phyloP scores from a whole-genome alignment of 1,140 invertebrate species.

The Drosophila pseudoananassae region DNA sequence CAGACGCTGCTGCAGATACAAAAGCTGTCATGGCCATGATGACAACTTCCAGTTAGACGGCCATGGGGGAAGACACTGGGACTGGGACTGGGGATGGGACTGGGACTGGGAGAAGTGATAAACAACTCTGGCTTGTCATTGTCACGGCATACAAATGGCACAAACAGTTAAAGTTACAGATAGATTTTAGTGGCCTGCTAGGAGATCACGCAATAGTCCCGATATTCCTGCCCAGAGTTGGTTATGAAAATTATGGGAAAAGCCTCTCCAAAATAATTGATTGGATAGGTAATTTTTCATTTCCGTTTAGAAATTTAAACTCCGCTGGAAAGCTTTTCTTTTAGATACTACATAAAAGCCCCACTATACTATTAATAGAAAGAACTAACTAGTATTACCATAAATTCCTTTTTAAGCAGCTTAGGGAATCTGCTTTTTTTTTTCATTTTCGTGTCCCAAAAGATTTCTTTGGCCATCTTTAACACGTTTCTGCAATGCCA shows the following conservation, averaged over 20 bases:
- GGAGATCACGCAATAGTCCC: conserved; percentile 43
- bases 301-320: no score
- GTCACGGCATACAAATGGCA: conserved; percentile 66
- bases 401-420: not conserved
- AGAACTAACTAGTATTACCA: not conserved
- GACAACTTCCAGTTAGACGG: conserved; percentile 66
- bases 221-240: conserved; percentile 8
- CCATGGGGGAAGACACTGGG: conserved; percentile 1
- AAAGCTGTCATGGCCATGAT: conserved; percentile 67
- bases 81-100: no score
- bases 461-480: conserved; percentile 12
- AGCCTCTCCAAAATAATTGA: not conserved
- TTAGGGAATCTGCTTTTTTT: conserved; percentile 11
- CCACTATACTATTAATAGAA: not conserved
- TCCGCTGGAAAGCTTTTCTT: no score
- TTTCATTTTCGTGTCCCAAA: not conserved
- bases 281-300: not conserved
- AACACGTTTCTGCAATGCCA: conserved; percentile 24
- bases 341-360: no score
- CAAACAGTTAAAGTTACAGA: conserved; percentile 61
- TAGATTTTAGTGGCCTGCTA: conserved; percentile 42
- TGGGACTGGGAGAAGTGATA: conserved; percentile 19
- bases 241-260: not conserved
- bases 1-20: conserved; percentile 22
- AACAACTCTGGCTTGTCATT: conserved; percentile 61